Base-by-base conservation (phyloP, 2,888 invertebrate genomes). In the Eumerus sabulonum region DNA sequence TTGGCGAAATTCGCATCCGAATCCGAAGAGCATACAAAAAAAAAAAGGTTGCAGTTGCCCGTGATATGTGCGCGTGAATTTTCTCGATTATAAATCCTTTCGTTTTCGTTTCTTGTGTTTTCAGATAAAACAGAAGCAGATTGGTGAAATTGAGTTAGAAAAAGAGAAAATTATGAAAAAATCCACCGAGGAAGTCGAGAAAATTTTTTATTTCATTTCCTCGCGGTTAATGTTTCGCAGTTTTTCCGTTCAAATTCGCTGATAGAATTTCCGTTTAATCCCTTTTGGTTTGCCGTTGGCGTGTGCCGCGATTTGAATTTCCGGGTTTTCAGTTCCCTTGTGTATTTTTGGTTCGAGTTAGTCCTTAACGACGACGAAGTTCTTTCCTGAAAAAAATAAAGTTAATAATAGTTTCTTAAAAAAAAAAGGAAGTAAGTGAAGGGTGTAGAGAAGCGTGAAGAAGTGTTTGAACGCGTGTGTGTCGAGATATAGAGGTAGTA, bases 221-320 rank as follows among this genome's bases (percentile, higher is more conserved):
- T 73, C 59, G 59, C 59, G 73, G 48, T 56, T 74, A 56, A 62
- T 67, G 60, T 67, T 62, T 74, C 45, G 74, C 51, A 48, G 50
- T 50, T 62, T 62, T 54, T 56, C 62, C 16, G 60, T 74, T 54
- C 56, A 63, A 50, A 68, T 68, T 68, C 73, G 66, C 42, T 73
- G 53, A 73, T 59, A 51, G 51, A 53, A 12, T 63, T 68, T 1
- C 11, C 14, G 1, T 57, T 57, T 57, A n/a, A 2, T 56, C 5
- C 0, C 36, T 57, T 35, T 59, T 27, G 42, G 27, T 13, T 35
- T 51, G 27, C 14, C 45, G n/a, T 27, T 27, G 27, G 27, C 27
- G 27, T 27, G 27, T 27, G 27, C 27, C 27, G 27, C 27, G 38
- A 18, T 71, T 71, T 42, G 13, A 62, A 51, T 63, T 63, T 64